These are phyloP conservation scores for Drosophila rufa DNA, from an alignment of 1,140 invertebrate genomes.

Conservation along the genomic window DNA sequence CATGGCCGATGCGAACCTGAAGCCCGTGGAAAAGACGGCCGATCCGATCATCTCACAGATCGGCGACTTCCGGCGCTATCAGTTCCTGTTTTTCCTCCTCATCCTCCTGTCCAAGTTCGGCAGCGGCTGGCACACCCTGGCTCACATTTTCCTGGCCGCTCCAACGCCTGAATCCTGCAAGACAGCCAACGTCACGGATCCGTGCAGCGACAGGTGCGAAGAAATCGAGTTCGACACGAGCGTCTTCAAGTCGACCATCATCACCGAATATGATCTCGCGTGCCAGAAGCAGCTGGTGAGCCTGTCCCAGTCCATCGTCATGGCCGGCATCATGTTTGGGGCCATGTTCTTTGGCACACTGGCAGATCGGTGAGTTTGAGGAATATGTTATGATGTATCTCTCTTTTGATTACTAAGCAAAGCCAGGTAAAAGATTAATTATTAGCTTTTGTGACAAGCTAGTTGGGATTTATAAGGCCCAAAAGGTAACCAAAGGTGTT, in stretches of 20 bases:
- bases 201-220: slow-evolving; percentile 86
- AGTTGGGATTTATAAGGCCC: no score
- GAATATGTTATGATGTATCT: no score
- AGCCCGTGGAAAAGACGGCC: slow-evolving; percentile 34
- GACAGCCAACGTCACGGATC: slow-evolving; percentile 81
- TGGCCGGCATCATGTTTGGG: slow-evolving; percentile 91
- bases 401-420: no score
- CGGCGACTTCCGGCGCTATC: slow-evolving; percentile 90
- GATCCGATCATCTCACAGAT: slow-evolving; percentile 85
- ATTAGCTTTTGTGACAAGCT: no score
- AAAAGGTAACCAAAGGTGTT: no score
- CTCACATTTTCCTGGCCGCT: slow-evolving; percentile 89
- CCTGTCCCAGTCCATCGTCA: slow-evolving; percentile 90
- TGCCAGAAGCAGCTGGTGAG: slow-evolving; percentile 89
- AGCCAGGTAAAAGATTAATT: no score
- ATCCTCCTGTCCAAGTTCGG: slow-evolving; percentile 90
- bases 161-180: slow-evolving; percentile 85
- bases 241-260: slow-evolving; percentile 89
- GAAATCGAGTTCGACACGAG: slow-evolving; percentile 87
- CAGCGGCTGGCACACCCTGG: slow-evolving; percentile 89
- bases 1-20: slow-evolving; percentile 6
- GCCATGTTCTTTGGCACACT: slow-evolving; percentile 91
- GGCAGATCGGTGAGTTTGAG: slow-evolving; percentile 88
- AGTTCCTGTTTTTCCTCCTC: slow-evolving; percentile 88
- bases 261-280: slow-evolving; percentile 91